A percentile compares a stretch with the other conserved stretches of the same genome.
phyloP scores from a whole-genome alignment of 2,888 invertebrate genomes.

The Xestobium rufovillosum region DNA sequence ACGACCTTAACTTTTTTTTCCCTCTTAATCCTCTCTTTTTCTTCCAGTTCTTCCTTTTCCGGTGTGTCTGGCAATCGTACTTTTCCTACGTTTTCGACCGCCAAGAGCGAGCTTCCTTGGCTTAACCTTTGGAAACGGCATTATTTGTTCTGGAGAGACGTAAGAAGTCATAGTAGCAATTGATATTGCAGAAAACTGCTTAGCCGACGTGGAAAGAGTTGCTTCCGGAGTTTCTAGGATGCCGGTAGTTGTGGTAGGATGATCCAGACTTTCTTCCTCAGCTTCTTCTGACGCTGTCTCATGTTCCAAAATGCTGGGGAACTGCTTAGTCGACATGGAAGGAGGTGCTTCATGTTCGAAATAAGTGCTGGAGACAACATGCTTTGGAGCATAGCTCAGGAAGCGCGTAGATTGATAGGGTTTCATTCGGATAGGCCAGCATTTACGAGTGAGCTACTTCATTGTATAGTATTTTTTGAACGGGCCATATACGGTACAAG shows the following conservation, averaged over 20 bases:
- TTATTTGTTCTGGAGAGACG: conserved; percentile 13
- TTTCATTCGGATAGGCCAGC: conserved; percentile 25
- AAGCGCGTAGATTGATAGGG: conserved; percentile 14
- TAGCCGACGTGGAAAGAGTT: conserved; percentile 1
- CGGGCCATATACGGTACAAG: conserved; percentile 18
- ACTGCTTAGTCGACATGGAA: too few species aligned
- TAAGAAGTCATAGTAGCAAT: neutral
- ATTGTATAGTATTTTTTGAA: conserved; percentile 20
- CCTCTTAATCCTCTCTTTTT: conserved; percentile 8
- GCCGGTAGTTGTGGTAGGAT: conserved; percentile 1
- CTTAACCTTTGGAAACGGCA: conserved; percentile 11
- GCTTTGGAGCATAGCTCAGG: conserved; percentile 9
- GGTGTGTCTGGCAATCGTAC: conserved; percentile 17
- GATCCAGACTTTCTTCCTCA: neutral
- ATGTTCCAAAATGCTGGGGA: too few species aligned
- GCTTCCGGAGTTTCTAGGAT: neutral
- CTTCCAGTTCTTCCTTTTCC: conserved; percentile 15
- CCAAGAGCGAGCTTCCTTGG: conserved; percentile 9
- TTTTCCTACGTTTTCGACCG: conserved; percentile 11
- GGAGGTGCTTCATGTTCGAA: too few species aligned
- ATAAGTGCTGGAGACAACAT: too few species aligned
- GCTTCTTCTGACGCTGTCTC: too few species aligned
- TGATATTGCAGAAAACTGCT: neutral
- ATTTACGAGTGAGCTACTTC: conserved; percentile 20
- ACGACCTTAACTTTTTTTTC: neutral